Evolutionary conservation across 64 coral and sea anemone species (phyloP), one percentile per base, ranked within the genome.

Genomic region (Actinia equina): DNA sequence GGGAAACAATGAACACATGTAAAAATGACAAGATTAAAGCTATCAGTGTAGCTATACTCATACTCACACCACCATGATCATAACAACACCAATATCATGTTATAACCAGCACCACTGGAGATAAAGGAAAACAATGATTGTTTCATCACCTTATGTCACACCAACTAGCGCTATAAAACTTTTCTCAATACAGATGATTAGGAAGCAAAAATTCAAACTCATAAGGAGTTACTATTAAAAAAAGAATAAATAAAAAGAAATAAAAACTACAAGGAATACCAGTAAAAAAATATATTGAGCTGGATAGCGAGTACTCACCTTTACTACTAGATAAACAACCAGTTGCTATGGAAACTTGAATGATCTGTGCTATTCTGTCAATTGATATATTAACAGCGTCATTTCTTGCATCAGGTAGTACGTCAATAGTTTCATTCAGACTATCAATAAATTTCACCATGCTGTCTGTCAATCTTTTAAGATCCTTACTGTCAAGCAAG

Each of bases 311-410:
- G 18, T 16, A 25, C 62, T 86, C 65, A 96, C 94, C 94, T 91
- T 88, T 96, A 25, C 77, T 86, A 49, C 89, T 84, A 41, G 91
- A 96, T 41, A 96, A 59, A 58, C 92, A 93, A 17, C 94, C 91
- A 30, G 91, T 96, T 90, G 94, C 86, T 56, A 96, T 96, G 22
- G 94, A 91, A 93, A 96, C 88, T 71, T 96, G 94, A 77, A 96
- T 80, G 60, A 84, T 91, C 82, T 96, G 88, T 2, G 94, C 91
- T 63, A 93, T 82, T 90, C 94, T 93, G 76, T 96, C 94, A 45
- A 96, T 43, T 42, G 94, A 87, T 45, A 96, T 58, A 16, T 96
- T 88, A 74, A 96, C 44, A 80, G 89, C 77, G 57, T 89, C 61
- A 56, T 89, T 84, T 59, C 52, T 88, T 7, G 90, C n/a, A 53